Conservation (phyloP, 2,113 vertebrate genomes). For the Apodemus sylvaticus region DNA sequence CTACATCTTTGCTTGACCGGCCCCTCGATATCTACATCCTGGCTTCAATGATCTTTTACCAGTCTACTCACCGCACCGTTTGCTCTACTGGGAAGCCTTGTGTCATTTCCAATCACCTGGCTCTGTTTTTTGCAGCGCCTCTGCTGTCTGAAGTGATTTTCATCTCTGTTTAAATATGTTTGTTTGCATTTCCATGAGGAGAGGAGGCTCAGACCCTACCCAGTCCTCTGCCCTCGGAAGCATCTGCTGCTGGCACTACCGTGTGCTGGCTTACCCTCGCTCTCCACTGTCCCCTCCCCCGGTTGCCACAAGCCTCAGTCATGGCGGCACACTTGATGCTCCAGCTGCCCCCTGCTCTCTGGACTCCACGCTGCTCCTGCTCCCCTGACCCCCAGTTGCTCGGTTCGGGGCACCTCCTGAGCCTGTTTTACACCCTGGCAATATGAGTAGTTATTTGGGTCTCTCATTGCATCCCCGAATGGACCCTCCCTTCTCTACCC, state of each 20-base stretch:
- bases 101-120: background rate
- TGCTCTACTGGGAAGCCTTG: background rate
- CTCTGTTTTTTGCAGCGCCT: background rate
- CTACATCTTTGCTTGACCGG: background rate
- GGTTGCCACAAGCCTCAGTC: background rate
- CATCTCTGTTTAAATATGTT: background rate
- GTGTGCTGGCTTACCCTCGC: too few species aligned
- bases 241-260: rapidly evolving
- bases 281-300: background rate
- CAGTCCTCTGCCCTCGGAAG: rapidly evolving
- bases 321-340: background rate
- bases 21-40: background rate
- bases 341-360: background rate
- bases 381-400: background rate
- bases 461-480: background rate
- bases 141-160: background rate
- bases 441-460: background rate
- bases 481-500: background rate
- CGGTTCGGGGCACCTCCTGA: background rate
- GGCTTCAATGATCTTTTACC: background rate
- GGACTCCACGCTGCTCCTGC: background rate
- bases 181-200: background rate
- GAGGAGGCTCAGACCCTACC: background rate
- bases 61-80: too few species aligned
- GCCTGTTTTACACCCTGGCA: too few species aligned